phyloP scores from a whole-genome alignment of 2,113 vertebrate genomes.

The Baryphthengus martii region DNA sequence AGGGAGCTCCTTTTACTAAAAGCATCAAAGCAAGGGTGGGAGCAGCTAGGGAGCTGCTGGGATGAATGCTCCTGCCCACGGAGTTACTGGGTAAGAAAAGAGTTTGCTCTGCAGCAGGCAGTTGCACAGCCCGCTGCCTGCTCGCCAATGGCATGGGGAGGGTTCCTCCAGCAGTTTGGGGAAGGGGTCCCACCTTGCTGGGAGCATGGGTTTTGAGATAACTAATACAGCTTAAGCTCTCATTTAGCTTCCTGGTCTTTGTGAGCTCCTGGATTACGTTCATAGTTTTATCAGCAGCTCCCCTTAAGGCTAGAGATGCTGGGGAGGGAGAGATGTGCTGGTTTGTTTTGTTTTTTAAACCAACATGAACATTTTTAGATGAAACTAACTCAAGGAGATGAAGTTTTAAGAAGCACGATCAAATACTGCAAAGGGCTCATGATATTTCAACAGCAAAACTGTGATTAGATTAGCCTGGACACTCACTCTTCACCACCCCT shows the following conservation, averaged over 20 bases:
- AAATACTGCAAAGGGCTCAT: neutral
- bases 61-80: neutral
- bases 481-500: neutral
- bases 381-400: neutral
- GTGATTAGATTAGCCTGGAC: neutral
- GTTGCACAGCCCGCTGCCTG: rapidly evolving
- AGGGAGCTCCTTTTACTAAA: neutral
- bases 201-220: neutral
- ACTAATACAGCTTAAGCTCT: neutral
- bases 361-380: neutral
- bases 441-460: neutral
- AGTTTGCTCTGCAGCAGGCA: neutral
- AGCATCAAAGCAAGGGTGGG: neutral
- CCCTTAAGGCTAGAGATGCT: neutral
- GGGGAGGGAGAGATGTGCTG: neutral
- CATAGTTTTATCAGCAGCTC: neutral
- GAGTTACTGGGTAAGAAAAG: neutral
- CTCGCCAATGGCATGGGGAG: neutral
- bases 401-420: neutral
- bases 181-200: neutral
- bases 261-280: neutral
- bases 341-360: neutral
- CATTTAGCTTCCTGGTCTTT: neutral
- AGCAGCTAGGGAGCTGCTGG: neutral
- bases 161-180: neutral